Conservation (phyloP, 2,113 vertebrate genomes). For the Cololabis saira region DNA sequence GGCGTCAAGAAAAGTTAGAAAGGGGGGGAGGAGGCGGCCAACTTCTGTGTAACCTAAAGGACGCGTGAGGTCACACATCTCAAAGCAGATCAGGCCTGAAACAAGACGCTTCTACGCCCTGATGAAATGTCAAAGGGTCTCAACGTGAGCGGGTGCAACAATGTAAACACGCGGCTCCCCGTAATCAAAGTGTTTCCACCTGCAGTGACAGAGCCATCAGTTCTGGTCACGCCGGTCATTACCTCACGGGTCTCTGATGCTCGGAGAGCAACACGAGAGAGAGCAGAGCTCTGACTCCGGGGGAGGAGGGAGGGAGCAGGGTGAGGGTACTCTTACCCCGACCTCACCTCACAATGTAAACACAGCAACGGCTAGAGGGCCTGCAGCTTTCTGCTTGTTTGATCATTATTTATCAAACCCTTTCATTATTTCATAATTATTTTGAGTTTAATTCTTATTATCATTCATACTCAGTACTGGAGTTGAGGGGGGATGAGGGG, state of each 20-base stretch:
- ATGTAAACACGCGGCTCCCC: constrained; percentile 64
- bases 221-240: constrained; percentile 56
- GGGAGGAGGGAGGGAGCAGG: constrained; percentile 30
- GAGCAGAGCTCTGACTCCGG: constrained; percentile 31
- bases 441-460: too few species aligned
- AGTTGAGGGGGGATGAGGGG: too few species aligned
- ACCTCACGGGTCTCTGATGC: constrained; percentile 64
- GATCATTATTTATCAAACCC: too few species aligned
- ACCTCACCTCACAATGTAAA: constrained; percentile 59
- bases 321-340: constrained; percentile 52
- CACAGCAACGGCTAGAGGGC: constrained; percentile 53
- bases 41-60: constrained; percentile 36
- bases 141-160: constrained; percentile 58
- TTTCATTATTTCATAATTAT: too few species aligned
- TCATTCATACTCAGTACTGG: too few species aligned
- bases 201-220: constrained; percentile 73
- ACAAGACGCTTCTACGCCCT: constrained; percentile 47
- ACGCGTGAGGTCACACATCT: constrained; percentile 45
- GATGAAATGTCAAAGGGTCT: constrained; percentile 63
- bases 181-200: constrained; percentile 78
- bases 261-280: constrained; percentile 64
- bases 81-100: constrained; percentile 59
- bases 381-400: constrained; percentile 25
- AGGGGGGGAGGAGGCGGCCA: constrained; percentile 6
- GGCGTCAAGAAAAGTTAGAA: neutral